Base-by-base conservation (phyloP, 2,113 vertebrate species). In the Plestiodon gilberti region DNA sequence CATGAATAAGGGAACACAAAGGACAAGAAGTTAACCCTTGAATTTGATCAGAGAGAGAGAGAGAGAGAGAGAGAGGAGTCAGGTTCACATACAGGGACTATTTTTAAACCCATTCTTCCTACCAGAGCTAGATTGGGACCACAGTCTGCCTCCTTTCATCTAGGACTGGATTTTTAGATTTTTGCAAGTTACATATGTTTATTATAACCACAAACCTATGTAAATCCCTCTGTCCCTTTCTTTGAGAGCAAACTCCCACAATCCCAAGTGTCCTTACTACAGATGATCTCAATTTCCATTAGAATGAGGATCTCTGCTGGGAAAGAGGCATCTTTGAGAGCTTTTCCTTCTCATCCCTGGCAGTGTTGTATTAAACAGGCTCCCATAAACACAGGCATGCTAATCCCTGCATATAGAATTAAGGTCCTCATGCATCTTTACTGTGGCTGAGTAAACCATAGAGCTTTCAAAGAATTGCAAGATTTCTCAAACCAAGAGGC, bases 391-490 rank as follows among this genome's bases (percentile, higher is more conserved):
- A 22, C 17, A 65, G 0, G 0, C 3, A 1, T 62, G 25, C 23
- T 28, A 2, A 0, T 3, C 87, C 38, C 38, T 20, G 33, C 1
- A 3, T 57, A 70, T 14, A 0, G 3, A 79, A 20, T 6, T 89
- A 82, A 23, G 64, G 25, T 23, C 35, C n/a, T 6, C 0, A 33
- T 4, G 0, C 0, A 22, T 6, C 1, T 28, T 0, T 59, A 65
- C 25, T 14, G 18, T 10, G 2, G 0, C 0, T 38, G 75, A 2
- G n/a, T 8, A 0, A 48, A 13, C 2, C 2, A 18, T 8, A 80
- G 17, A 80, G 25, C 23, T 57, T 9, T 77, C 20, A 23, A 23
- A 0, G 0, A 1, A 3, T 0, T 18, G 55, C 67, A 67, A 25
- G 69, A 48, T 3, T 65, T 30, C 0, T 40, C 65, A 35, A 43